Evolutionary conservation across 2,888 invertebrate genomes (phyloP).

Genomic region (Steinernema scapterisci): DNA sequence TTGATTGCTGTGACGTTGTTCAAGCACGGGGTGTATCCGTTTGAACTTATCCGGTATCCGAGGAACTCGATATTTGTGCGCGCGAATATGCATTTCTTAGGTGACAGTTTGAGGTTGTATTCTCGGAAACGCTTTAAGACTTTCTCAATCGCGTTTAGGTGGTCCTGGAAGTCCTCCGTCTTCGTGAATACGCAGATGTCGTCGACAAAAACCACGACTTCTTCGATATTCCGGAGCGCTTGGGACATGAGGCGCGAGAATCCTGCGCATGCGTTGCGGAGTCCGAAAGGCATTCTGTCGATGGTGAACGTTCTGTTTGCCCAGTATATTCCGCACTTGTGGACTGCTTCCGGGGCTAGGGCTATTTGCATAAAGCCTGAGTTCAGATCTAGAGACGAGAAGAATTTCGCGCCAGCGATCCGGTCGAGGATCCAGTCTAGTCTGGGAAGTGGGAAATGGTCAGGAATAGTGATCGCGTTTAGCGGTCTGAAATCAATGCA

Average conservation of each 20-base stretch:
- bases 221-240: no score
- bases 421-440: not conserved
- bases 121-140: not conserved
- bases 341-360: not conserved
- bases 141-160: not conserved
- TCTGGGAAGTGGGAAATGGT: not conserved
- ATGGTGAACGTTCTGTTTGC: conserved; percentile 29
- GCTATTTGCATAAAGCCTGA: not conserved
- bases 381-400: no score
- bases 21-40: not conserved
- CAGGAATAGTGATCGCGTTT: not conserved
- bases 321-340: not conserved
- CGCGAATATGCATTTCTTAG: not conserved
- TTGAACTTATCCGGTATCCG: not conserved
- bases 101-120: not conserved
- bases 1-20: conserved; percentile 27
- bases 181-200: not conserved
- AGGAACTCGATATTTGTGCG: not conserved
- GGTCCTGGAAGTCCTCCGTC: not conserved
- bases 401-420: not conserved
- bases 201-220: conserved; percentile 24
- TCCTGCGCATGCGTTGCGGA: conserved; percentile 40
- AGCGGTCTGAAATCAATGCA: no score
- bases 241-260: no score
- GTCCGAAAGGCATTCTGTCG: conserved; percentile 44